Conservation (phyloP, 2,797 vertebrate genomes). For the Saxicola maurus region DNA sequence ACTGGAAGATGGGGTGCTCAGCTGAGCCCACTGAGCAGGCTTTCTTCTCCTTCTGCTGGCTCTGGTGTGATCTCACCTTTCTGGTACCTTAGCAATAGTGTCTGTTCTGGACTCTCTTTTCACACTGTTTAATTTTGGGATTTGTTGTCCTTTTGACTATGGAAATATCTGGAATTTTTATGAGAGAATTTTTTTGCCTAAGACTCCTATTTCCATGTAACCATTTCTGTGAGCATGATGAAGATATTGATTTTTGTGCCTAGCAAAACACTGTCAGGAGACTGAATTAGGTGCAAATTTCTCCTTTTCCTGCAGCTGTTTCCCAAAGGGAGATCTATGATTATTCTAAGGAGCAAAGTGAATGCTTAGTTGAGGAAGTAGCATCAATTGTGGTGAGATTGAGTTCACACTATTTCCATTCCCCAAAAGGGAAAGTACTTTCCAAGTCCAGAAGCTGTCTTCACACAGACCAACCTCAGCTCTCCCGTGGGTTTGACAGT, state of each 20-base stretch:
- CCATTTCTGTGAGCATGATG: neutral
- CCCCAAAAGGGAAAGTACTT: neutral
- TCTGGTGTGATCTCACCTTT: neutral
- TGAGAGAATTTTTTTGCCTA: neutral
- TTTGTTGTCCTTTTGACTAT: neutral
- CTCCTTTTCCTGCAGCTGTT: neutral
- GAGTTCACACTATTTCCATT: neutral
- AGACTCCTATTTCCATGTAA: neutral
- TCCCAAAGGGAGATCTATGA: neutral
- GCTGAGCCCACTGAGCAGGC: neutral
- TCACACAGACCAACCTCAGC: neutral
- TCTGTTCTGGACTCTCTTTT: neutral
- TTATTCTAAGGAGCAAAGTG: neutral
- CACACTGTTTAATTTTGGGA: neutral
- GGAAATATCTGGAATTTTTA: neutral
- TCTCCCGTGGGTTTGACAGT: neutral
- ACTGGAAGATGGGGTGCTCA: neutral
- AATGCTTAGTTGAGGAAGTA: neutral
- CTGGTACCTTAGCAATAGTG: neutral
- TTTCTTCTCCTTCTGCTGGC: neutral
- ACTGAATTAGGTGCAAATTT: neutral
- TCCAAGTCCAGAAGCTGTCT: neutral
- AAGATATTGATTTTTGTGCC: neutral
- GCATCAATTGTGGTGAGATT: neutral
- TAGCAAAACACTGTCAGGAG: neutral